phyloP scores from a whole-genome alignment of 2,888 invertebrate genomes.

The Allygus modestus region DNA sequence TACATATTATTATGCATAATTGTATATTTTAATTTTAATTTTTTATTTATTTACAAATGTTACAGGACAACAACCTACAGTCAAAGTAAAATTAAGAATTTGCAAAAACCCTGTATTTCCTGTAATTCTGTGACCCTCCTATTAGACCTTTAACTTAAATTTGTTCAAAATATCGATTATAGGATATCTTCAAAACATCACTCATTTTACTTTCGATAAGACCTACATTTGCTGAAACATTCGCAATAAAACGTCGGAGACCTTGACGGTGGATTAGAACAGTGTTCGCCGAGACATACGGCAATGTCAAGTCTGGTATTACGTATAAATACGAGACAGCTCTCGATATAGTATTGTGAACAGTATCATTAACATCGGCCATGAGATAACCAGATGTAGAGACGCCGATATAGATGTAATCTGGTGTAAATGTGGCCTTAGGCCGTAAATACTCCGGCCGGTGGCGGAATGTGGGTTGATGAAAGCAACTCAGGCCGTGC shows the following conservation, averaged over 20 bases:
- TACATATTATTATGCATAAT: too few species aligned
- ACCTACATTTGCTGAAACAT: neutral
- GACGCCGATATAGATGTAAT: constrained; percentile 24
- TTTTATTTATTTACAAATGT: too few species aligned
- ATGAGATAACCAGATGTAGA: neutral
- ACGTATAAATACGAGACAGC: constrained; percentile 24
- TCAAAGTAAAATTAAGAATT: too few species aligned
- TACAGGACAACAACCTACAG: too few species aligned
- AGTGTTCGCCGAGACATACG: constrained; percentile 1
- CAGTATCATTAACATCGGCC: constrained; percentile 33
- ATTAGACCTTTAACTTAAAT: too few species aligned
- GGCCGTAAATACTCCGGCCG: neutral
- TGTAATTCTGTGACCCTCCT: too few species aligned
- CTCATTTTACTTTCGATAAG: constrained; percentile 1
- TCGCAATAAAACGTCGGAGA: neutral
- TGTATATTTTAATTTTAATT: too few species aligned
- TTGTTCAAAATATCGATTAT: too few species aligned
- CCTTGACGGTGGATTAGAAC: neutral
- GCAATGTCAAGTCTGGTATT: neutral
- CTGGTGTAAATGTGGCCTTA: constrained; percentile 26
- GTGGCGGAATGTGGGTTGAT: constrained; percentile 1
- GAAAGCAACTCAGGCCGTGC: neutral
- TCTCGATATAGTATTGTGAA: constrained; percentile 38
- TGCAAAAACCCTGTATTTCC: too few species aligned
- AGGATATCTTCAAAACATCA: neutral